Evolutionary conservation across 2,797 vertebrate genomes (phyloP).

Genomic region (Acanthopagrus latus): DNA sequence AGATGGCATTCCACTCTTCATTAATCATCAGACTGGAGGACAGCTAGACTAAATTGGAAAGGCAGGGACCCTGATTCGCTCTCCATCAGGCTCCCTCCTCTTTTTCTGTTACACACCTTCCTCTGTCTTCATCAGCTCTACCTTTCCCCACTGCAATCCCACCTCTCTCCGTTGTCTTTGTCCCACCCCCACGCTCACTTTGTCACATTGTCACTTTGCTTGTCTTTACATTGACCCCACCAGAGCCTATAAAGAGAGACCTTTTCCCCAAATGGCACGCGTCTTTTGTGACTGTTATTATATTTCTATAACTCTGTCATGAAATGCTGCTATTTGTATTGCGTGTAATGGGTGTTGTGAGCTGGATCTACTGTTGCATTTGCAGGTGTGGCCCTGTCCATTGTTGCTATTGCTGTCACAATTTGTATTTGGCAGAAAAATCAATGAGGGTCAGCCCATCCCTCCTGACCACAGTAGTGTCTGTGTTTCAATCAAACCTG

Average conservation of each 20-base stretch:
- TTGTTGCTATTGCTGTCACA: not conserved
- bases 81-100: conserved; percentile 47
- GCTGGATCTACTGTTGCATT: not conserved
- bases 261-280: not conserved
- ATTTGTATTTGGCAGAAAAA: not conserved
- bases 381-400: not conserved
- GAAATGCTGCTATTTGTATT: not conserved
- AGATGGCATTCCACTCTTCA: conserved; percentile 67
- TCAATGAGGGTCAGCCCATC: not conserved
- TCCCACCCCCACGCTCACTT: not conserved
- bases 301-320: not conserved
- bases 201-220: conserved; percentile 25
- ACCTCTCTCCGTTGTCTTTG: conserved; percentile 18
- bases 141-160: conserved; percentile 14
- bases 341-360: not conserved
- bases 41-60: conserved; percentile 69
- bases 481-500: too few relatives aligned
- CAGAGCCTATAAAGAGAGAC: not conserved
- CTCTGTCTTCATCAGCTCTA: conserved; percentile 54
- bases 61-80: conserved; percentile 40
- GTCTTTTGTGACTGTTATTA: not conserved
- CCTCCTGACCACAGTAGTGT: not conserved
- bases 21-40: conserved; percentile 69
- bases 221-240: not conserved
- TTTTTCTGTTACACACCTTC: conserved; percentile 35